Evolutionary conservation across 2,797 vertebrate species (phyloP), one percentile per base, ranked within the genome.

Genomic region (Enoplosus armatus): DNA sequence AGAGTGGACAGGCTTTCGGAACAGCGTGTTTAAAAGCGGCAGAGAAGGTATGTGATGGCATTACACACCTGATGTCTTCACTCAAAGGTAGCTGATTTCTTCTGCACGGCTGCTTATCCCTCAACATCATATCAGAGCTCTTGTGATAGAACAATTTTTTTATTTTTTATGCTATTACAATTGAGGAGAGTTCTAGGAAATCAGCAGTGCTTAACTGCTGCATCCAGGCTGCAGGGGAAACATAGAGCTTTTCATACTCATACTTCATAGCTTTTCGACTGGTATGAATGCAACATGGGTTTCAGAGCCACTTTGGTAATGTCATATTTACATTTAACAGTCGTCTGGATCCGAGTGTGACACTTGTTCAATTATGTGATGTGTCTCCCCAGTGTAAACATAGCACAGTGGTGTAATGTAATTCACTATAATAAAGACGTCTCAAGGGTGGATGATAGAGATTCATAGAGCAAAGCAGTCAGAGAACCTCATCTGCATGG

Each of bases 41-140:
- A 56, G 53, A 31, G 76, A 37, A 35, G n/a, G 69, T 29, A 8
- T 82, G 83, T 54, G 73, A 82, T 79, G 39, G 76, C 77, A 75
- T 84, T 90, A 72, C 79, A 75, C 87, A 88, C 77, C 73, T 84
- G 85, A 90, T 83, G 83, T 88, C 83, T 87, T 84, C 79, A 83
- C 83, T 91, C 79, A 85, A 81, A 83, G 68, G 56, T n/a, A 47
- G 63, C 65, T 70, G 80, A 86, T 88, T 85, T 65, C 11, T 62
- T 85, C 79, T 73, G n/a, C 66, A 33, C 71, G 2, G 18, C 61
- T 79, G 77, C 79, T 66, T 63, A 22, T 66, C 64, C 35, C 59
- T 80, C 83, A 47, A 45, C 79, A 45, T 75, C n/a, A 24, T 71
- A 69, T 80, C 77, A 65, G 24, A 76, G 66, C 65, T 53, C 20